Percentiles rank a stretch among this genome's conserved stretches.
These are phyloP conservation scores for Sigmodon hispidus DNA, from an alignment of 2,113 vertebrate genomes.

Conservation along the genomic window DNA sequence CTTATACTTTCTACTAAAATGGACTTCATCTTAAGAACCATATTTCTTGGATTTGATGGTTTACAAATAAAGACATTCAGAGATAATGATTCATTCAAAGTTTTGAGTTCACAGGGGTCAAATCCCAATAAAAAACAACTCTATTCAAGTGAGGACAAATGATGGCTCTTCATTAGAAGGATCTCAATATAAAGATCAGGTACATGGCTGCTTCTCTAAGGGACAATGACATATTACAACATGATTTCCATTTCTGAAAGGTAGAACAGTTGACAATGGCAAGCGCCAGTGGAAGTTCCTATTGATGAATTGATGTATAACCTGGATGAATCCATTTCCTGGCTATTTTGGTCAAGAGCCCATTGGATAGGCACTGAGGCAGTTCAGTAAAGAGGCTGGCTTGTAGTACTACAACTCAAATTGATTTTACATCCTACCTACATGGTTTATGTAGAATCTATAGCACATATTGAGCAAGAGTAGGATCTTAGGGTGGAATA, in stretches of 20 bases:
- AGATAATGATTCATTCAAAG: neutral
- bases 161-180: neutral
- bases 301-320: neutral
- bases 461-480: neutral
- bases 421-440: neutral
- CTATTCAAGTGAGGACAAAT: neutral
- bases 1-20: neutral
- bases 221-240: neutral
- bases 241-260: conserved; percentile 9
- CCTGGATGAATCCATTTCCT: neutral
- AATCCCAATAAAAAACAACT: neutral
- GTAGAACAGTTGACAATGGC: neutral
- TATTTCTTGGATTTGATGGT: neutral
- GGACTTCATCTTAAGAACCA: conserved; percentile 1
- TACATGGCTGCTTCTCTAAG: neutral
- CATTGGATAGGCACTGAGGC: neutral
- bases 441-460: neutral
- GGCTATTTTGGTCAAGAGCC: neutral
- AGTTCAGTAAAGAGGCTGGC: neutral
- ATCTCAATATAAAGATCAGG: neutral
- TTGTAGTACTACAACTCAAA: neutral
- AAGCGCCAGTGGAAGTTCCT: neutral
- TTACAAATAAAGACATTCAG: neutral
- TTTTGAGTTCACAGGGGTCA: neutral
- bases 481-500: neutral